Evolutionary conservation across 2,113 vertebrate genomes (phyloP).

Genomic region (Pollimyrus isidori): DNA sequence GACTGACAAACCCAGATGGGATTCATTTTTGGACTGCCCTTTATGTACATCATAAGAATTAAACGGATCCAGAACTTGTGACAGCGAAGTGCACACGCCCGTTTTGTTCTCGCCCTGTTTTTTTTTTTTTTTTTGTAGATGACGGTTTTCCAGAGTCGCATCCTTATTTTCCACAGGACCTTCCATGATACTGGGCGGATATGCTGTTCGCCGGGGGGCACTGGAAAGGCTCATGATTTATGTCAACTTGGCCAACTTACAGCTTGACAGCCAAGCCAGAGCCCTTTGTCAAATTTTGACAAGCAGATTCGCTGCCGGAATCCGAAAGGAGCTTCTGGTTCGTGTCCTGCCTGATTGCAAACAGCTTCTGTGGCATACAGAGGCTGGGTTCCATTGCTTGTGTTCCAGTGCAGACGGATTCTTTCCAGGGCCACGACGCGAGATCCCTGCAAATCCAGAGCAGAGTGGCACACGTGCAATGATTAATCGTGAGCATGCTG

Average conservation of each 20-base stretch:
- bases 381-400: conserved; percentile 30
- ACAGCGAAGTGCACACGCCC: background rate
- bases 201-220: conserved; percentile 7
- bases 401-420: conserved; percentile 43
- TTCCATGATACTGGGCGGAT: background rate
- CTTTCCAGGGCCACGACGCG: conserved; percentile 30
- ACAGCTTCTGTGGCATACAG: conserved; percentile 32
- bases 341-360: conserved; percentile 35
- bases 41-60: conserved; percentile 34
- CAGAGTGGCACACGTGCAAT: conserved; percentile 37
- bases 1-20: conserved; percentile 44
- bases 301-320: conserved; percentile 30
- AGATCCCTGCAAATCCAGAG: conserved; percentile 44
- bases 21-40: conserved; percentile 28
- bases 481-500: conserved; percentile 24
- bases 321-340: conserved; percentile 30
- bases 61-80: background rate
- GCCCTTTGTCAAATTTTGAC: conserved; percentile 39
- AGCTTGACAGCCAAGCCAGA: conserved; percentile 39
- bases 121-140: background rate
- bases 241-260: conserved; percentile 29
- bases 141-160: background rate
- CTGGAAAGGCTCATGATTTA: conserved; percentile 15
- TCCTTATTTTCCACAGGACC: background rate
- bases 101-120: background rate